A percentile compares a stretch with the other conserved stretches of the same genome.
These are phyloP conservation scores for Melinaea menophilus DNA, from an alignment of 2,888 invertebrate genomes.

Conservation along the genomic window DNA sequence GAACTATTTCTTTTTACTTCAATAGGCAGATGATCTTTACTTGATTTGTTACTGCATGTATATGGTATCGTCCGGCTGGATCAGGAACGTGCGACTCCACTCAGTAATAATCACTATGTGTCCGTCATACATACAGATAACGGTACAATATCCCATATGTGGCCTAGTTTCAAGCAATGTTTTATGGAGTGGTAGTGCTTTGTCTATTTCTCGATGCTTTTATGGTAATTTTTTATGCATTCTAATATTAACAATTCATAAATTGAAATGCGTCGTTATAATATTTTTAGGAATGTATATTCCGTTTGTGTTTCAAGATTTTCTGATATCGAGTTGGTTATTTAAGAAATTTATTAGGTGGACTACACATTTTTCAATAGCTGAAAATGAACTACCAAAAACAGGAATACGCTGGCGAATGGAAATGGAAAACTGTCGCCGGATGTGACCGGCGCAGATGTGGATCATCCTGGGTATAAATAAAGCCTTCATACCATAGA, in stretches of 20 bases:
- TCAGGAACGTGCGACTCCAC: constrained; percentile 25
- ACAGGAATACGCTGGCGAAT: constrained; percentile 39
- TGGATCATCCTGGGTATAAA: constrained; percentile 50
- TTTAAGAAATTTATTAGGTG: not conserved
- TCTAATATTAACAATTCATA: too few relatives aligned
- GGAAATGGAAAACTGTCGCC: constrained; percentile 52
- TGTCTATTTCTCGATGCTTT: constrained; percentile 15
- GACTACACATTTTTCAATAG: constrained; percentile 28
- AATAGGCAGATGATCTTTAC: constrained; percentile 6
- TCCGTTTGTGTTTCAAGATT: not conserved
- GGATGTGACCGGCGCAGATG: constrained; percentile 60
- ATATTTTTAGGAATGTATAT: too few relatives aligned
- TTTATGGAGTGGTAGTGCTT: constrained; percentile 25
- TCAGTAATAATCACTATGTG: constrained; percentile 12
- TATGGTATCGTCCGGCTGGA: constrained; percentile 20
- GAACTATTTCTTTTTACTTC: too few relatives aligned
- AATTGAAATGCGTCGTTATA: too few relatives aligned
- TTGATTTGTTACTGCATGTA: constrained; percentile 12
- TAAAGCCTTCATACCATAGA: constrained; percentile 39
- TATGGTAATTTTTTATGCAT: not conserved
- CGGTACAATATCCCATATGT: constrained; percentile 21
- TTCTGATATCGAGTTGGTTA: not conserved
- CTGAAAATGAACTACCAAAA: constrained; percentile 37
- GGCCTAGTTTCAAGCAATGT: constrained; percentile 23
- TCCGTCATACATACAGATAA: constrained; percentile 12